Conservation (phyloP, 2,888 invertebrate genomes). For the Bombylius major region DNA sequence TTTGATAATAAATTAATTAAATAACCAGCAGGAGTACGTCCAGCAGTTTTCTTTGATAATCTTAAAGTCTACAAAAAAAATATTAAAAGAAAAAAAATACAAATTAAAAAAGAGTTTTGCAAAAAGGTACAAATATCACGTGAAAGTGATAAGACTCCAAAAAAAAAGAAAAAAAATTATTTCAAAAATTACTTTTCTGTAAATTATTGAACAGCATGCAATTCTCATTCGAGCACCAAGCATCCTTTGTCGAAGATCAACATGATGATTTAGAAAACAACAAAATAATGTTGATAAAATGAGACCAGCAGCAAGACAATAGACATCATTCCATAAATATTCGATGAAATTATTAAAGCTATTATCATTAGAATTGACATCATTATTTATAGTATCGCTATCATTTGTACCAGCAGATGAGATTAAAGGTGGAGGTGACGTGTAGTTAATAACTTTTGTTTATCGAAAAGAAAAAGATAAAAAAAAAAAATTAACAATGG, state of each 20-base stretch:
- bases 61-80: conserved; percentile 44
- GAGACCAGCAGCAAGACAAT: conserved; percentile 29
- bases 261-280: conserved; percentile 36
- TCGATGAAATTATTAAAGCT: neutral
- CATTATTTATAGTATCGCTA: neutral
- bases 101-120: neutral
- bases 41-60: conserved; percentile 55
- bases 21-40: conserved; percentile 70
- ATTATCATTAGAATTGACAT: neutral
- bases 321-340: conserved; percentile 28
- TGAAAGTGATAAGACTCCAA: neutral
- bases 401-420: neutral
- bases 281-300: conserved; percentile 26
- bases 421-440: too few species aligned
- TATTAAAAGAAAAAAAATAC: neutral
- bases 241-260: conserved; percentile 29
- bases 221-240: conserved; percentile 53
- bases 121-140: too few species aligned
- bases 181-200: conserved; percentile 44
- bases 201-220: conserved; percentile 53
- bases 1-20: conserved; percentile 88
- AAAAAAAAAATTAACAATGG: too few species aligned
- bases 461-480: too few species aligned
- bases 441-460: too few species aligned
- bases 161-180: neutral